Percentiles rank a stretch among this genome's conserved stretches.
Conservation (phyloP, 2,888 invertebrate species). For the Miltochrista miniata region DNA sequence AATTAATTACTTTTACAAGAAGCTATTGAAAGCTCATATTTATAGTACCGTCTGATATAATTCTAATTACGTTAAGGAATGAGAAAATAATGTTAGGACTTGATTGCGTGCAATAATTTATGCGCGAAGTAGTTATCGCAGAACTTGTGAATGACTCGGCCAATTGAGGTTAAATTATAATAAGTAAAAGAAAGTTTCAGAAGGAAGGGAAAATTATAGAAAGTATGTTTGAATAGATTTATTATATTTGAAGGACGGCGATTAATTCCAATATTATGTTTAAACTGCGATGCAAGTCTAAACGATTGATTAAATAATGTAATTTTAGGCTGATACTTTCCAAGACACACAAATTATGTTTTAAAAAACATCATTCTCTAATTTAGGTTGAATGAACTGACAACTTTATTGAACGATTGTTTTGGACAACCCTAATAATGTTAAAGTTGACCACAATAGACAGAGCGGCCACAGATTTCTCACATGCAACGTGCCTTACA, state of each 20-base stretch:
- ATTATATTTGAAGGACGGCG: no score
- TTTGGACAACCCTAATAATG: constrained; percentile 15
- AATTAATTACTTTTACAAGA: background rate
- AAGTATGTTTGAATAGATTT: no score
- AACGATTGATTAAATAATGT: background rate
- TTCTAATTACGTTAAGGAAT: background rate
- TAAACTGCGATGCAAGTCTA: background rate
- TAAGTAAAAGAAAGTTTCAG: no score
- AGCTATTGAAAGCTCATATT: background rate
- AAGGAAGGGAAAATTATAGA: no score
- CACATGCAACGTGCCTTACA: constrained; percentile 30
- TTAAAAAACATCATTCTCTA: no score
- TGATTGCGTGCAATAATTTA: no score
- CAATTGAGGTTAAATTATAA: background rate
- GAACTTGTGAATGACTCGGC: background rate
- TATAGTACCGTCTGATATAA: background rate
- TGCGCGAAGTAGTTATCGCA: background rate
- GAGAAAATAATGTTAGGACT: background rate
- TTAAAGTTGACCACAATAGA: constrained; percentile 23
- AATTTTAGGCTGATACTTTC: no score
- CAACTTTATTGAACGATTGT: background rate
- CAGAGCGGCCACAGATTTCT: constrained; percentile 29
- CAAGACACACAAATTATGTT: no score
- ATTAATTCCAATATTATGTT: no score
- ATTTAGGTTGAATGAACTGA: no score